These are phyloP conservation scores for Hirundichthys speculiger DNA, from an alignment of 2,113 vertebrate species.

Conservation along the genomic window DNA sequence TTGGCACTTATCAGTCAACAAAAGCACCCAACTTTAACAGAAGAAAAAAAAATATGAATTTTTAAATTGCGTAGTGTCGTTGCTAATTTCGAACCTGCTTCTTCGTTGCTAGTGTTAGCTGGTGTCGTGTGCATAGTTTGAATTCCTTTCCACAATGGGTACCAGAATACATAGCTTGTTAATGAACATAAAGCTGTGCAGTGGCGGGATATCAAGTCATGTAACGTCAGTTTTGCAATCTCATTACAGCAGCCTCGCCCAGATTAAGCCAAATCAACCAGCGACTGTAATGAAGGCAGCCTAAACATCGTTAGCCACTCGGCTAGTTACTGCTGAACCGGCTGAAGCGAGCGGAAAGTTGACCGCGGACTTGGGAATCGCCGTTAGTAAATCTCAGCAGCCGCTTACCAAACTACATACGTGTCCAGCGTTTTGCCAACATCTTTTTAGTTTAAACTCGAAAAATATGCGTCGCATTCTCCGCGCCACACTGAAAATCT, in stretches of 20 bases:
- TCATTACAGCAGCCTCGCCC: slow-evolving; percentile 39
- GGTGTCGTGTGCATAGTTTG: slow-evolving; percentile 69
- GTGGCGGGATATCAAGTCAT: not conserved
- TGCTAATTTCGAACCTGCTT: slow-evolving; percentile 59
- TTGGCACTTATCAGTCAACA: slow-evolving; percentile 7
- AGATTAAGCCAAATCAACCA: slow-evolving; percentile 52
- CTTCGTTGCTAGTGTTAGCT: slow-evolving; percentile 63
- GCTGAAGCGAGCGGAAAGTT: slow-evolving; percentile 73
- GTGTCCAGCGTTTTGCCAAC: not conserved
- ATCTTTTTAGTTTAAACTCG: not conserved
- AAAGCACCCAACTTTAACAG: slow-evolving; percentile 21
- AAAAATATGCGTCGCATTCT: not conserved
- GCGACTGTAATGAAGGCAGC: slow-evolving; percentile 41
- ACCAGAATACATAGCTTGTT: slow-evolving; percentile 55
- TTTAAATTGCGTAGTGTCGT: slow-evolving; percentile 39
- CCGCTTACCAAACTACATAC: slow-evolving; percentile 6
- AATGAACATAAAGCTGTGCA: slow-evolving; percentile 23
- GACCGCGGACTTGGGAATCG: slow-evolving; percentile 52
- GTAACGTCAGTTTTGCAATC: slow-evolving; percentile 28
- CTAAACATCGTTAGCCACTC: slow-evolving; percentile 65
- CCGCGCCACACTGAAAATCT: not conserved
- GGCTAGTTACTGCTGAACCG: slow-evolving; percentile 65
- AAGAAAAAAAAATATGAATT: not conserved
- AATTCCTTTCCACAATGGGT: slow-evolving; percentile 68
- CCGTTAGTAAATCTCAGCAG: slow-evolving; percentile 55